These are phyloP conservation scores for Drosophila hamatofila DNA, from an alignment of 2,888 invertebrate genomes.

Conservation along the genomic window DNA sequence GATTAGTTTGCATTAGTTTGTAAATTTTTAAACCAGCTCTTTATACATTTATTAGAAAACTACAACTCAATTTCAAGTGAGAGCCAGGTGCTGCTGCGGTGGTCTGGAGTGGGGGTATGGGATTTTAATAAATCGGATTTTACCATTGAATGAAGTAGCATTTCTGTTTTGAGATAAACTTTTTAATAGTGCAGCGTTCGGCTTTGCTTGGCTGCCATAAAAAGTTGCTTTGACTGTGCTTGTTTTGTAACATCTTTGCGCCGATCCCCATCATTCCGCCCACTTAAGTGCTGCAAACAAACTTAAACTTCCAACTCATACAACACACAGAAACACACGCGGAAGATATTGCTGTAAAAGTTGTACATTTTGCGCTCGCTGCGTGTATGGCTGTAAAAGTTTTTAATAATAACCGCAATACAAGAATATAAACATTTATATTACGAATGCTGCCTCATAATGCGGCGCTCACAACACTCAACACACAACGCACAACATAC, in stretches of 20 bases:
- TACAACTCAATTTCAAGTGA: constrained; percentile 13
- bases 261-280: neutral
- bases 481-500: constrained; percentile 1
- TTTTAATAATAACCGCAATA: constrained; percentile 82
- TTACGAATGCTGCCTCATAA: constrained; percentile 75
- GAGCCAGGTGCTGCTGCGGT: constrained; percentile 1
- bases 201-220: constrained; percentile 69
- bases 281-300: constrained; percentile 77
- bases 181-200: constrained; percentile 74
- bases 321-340: constrained; percentile 22
- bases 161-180: constrained; percentile 50
- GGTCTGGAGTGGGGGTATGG: neutral
- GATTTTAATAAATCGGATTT: constrained; percentile 71
- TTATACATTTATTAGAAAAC: constrained; percentile 10
- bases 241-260: constrained; percentile 24
- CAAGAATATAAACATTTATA: constrained; percentile 82
- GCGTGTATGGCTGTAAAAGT: constrained; percentile 70
- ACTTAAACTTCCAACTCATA: constrained; percentile 51
- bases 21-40: neutral
- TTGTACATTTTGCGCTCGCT: constrained; percentile 62
- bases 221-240: constrained; percentile 41
- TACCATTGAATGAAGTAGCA: constrained; percentile 59
- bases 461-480: constrained; percentile 45
- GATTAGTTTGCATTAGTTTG: neutral
- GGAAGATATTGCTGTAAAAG: constrained; percentile 72